These are phyloP conservation scores for Tetramorium simillimum DNA, from an alignment of 1,140 invertebrate species.

Conservation along the genomic window DNA sequence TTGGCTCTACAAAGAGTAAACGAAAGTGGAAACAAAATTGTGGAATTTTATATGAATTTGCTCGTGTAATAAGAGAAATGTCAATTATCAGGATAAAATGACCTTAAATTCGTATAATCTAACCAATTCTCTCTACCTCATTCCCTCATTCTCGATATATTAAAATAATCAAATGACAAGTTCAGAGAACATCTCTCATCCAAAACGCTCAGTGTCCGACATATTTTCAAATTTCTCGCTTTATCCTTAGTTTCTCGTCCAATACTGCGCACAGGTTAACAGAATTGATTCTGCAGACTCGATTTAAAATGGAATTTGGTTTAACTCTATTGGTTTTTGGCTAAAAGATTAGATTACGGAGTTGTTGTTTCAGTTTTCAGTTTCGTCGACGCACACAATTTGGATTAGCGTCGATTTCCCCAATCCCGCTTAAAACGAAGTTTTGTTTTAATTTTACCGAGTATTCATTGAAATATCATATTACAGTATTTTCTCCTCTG, in stretches of 20 bases:
- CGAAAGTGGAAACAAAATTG: slow-evolving; percentile 29
- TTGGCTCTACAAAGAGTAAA: slow-evolving; percentile 45
- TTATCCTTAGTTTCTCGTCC: slow-evolving; percentile 7
- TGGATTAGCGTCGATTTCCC: slow-evolving; percentile 66
- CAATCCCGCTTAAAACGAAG: slow-evolving; percentile 48
- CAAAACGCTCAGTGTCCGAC: background rate
- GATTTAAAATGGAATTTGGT: slow-evolving; percentile 54
- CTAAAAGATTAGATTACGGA: slow-evolving; percentile 67
- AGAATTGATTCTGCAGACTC: slow-evolving; percentile 41
- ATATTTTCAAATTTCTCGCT: slow-evolving; percentile 34
- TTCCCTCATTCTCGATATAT: slow-evolving; percentile 12
- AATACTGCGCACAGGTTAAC: background rate
- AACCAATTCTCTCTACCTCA: background rate
- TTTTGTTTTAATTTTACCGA: slow-evolving; percentile 47
- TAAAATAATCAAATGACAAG: slow-evolving; percentile 15
- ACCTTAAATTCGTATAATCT: slow-evolving; percentile 19
- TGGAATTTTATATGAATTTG: slow-evolving; percentile 16
- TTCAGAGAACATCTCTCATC: background rate
- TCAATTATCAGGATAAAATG: slow-evolving; percentile 11
- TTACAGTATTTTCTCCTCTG: slow-evolving; percentile 1
- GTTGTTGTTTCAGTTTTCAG: slow-evolving; percentile 69
- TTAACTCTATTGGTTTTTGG: slow-evolving; percentile 64
- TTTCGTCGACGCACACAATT: slow-evolving; percentile 46
- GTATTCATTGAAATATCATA: slow-evolving; percentile 57
- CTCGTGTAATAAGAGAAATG: slow-evolving; percentile 27